These are phyloP conservation scores for Sesamia nonagrioides DNA, from an alignment of 1,140 invertebrate genomes.

Conservation along the genomic window DNA sequence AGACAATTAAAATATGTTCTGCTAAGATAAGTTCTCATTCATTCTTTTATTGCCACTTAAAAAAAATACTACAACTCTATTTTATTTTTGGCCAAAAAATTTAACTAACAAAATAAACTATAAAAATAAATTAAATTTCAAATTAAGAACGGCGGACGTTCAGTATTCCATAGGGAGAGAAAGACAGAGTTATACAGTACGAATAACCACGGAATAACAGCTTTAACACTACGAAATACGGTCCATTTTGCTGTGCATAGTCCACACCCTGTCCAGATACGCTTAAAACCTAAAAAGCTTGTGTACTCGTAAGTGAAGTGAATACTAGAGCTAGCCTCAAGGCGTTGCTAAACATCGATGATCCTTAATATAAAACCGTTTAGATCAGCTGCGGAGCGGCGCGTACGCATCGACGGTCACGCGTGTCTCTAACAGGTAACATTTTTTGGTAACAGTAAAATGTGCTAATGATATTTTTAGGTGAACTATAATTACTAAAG, in stretches of 20 bases:
- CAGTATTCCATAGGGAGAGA: not conserved
- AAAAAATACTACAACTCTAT: not conserved
- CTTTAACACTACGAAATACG: not conserved
- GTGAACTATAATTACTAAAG: no score
- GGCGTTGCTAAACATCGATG: constrained; percentile 56
- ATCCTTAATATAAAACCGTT: constrained; percentile 72
- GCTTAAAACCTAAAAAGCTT: constrained; percentile 35
- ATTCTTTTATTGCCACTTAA: not conserved
- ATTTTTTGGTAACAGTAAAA: no score
- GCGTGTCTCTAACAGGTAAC: no score
- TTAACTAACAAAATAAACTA: not conserved
- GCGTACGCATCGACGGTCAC: constrained; percentile 14
- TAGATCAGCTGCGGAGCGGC: constrained; percentile 9
- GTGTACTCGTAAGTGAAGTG: constrained; percentile 23
- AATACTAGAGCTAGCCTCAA: constrained; percentile 62
- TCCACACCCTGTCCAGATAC: not conserved
- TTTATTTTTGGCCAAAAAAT: not conserved
- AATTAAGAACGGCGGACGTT: not conserved
- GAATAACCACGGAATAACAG: not conserved
- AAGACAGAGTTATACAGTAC: not conserved
- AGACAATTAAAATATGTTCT: not conserved
- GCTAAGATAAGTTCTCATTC: not conserved
- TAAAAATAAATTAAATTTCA: no score
- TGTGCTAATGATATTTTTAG: no score
- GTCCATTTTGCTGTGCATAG: constrained; percentile 19